Conservation (phyloP, 2,113 vertebrate genomes). For the Ophthalmotilapia sp. region DNA sequence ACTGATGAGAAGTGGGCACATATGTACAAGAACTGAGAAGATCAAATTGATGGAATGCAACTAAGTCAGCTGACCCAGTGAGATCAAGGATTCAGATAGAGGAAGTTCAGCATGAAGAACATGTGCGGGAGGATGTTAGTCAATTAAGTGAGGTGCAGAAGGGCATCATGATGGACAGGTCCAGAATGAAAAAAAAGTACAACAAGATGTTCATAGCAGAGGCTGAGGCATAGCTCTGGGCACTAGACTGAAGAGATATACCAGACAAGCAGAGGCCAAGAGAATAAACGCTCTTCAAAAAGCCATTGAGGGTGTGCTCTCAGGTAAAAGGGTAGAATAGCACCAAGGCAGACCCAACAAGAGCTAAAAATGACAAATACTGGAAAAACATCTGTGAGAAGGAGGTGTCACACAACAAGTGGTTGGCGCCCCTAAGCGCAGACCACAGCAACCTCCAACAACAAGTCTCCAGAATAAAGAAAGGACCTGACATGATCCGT, state of each 20-base stretch:
- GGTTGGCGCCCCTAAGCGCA: rapidly evolving
- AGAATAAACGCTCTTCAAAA: not conserved
- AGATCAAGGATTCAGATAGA: not conserved
- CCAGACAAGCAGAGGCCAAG: not conserved
- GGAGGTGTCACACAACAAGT: not conserved
- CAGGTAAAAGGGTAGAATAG: not conserved
- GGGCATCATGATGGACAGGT: not conserved
- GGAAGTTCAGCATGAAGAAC: not conserved
- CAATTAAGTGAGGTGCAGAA: not conserved
- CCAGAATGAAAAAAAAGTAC: rapidly evolving
- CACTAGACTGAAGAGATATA: not conserved
- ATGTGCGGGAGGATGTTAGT: not conserved
- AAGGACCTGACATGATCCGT: not conserved
- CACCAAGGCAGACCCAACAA: not conserved
- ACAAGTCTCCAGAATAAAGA: not conserved
- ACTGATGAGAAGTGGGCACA: not conserved
- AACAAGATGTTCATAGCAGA: not conserved
- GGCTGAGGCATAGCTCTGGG: not conserved
- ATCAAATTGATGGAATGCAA: not conserved
- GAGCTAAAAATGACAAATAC: not conserved
- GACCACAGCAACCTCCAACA: not conserved
- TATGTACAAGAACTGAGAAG: not conserved
- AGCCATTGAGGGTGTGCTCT: not conserved
- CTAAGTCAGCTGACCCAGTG: not conserved
- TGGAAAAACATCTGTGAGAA: not conserved